Percentiles rank a stretch among this genome's conserved stretches.
Evolutionary conservation across 2,797 vertebrate genomes (phyloP).

Genomic region (Coracias cyanogaster): DNA sequence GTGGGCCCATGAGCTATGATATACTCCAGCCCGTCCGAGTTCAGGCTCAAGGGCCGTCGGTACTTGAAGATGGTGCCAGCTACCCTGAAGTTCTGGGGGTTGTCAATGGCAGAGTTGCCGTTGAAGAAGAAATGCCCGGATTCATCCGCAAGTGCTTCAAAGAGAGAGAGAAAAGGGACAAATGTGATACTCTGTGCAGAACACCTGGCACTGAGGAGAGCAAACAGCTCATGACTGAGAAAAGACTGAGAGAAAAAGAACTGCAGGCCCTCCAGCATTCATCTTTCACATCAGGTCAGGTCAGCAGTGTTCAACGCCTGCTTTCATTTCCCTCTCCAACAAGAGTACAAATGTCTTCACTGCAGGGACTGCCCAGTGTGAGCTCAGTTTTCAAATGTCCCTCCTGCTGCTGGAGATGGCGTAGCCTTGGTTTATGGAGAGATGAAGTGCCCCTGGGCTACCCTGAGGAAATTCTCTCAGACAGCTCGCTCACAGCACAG

Average conservation of each 20-base stretch:
- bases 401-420: background rate
- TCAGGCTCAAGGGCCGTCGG: slow-evolving; percentile 83
- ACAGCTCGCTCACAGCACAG: background rate
- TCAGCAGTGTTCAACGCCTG: background rate
- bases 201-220: background rate
- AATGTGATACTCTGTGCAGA: background rate
- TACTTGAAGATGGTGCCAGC: slow-evolving; percentile 92
- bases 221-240: background rate
- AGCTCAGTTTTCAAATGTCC: background rate
- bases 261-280: background rate
- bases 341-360: background rate
- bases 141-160: slow-evolving; percentile 88
- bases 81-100: slow-evolving; percentile 90
- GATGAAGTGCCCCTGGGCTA: background rate
- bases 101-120: slow-evolving; percentile 88
- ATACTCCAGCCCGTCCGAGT: slow-evolving; percentile 90
- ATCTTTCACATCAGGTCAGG: background rate
- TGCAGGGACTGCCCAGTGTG: background rate
- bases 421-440: background rate
- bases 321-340: background rate
- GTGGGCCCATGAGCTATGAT: slow-evolving; percentile 91
- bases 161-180: background rate
- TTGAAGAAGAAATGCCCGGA: slow-evolving; percentile 91
- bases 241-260: background rate
- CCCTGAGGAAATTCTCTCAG: background rate